Base-by-base conservation (phyloP, 2,888 invertebrate species). In the Andrena haemorrhoa region DNA sequence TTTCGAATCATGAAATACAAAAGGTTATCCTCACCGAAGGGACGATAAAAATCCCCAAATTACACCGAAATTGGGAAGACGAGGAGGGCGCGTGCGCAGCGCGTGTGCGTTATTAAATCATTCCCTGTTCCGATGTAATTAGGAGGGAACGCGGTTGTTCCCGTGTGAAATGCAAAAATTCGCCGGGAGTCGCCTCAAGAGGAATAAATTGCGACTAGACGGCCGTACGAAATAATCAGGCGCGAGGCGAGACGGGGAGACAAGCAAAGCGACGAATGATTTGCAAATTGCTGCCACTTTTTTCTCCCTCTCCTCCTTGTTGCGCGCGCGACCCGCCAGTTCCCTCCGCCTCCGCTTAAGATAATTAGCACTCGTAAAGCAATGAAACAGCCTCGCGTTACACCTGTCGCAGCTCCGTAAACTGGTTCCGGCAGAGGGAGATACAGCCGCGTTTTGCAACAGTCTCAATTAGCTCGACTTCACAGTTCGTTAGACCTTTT, bases 401-500 rank as follows among this genome's bases (percentile, higher is more conserved):
- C 89, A 89, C 86, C 89, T 88, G 89, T 88, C 88, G 83, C 73
- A 76, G 79, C 64, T 75, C 61, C 68, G 82, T 86, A 89, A 88
- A 87, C 88, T 81, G 82, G 87, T 87, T 87, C 80, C 81, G 74
- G 70, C 68, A 76, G 41, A 41, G 79, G 41, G 83, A 84, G 79
- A 83, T 69, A 82, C 85, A 71, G 80, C 63, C 86, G 79, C 84
- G 83, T 85, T 89, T 83, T 81, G 84, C 89, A 84, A 84, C 85
- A 81, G 86, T 87, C 88, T 90, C 90, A 91, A 91, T 91, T 91
- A 91, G 89, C 89, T 79, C 85, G 84, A 84, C 89, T 91, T 91
- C 91, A 89, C 91, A 90, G 91, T 90, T 91, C 91, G 91, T 91
- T 91, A 90, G 86, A 88, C 83, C 89, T 89, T 90, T 90, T 90